Evolutionary conservation across 1,140 invertebrate genomes (phyloP).

Genomic region (Euschistus heros): DNA sequence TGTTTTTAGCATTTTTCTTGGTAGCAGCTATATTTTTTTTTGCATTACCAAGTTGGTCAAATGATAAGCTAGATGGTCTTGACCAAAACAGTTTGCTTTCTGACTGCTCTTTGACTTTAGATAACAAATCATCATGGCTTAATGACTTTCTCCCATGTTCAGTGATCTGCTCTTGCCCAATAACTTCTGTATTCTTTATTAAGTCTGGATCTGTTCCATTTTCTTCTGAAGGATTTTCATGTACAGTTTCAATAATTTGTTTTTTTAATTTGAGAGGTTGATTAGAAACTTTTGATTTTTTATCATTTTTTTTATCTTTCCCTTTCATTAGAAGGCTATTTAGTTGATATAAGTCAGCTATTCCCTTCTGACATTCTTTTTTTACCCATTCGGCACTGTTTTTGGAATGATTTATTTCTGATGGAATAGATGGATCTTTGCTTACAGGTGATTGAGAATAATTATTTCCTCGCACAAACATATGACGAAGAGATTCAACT

Average conservation of each 20-base stretch:
- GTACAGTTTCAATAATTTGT: slow-evolving; percentile 28
- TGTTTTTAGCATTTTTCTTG: not conserved
- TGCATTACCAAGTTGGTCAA: not conserved
- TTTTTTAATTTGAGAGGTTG: slow-evolving; percentile 22
- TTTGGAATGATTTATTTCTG: slow-evolving; percentile 26
- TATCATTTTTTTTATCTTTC: slow-evolving; percentile 23
- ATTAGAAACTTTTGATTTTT: slow-evolving; percentile 10
- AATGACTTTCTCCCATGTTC: slow-evolving; percentile 25
- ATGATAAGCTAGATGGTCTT: slow-evolving; percentile 8
- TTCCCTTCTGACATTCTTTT: slow-evolving; percentile 33
- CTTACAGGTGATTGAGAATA: not conserved
- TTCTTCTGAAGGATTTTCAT: slow-evolving; percentile 31
- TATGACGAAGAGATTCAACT: slow-evolving; percentile 45
- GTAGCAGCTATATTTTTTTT: not conserved
- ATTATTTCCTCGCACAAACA: slow-evolving; percentile 35
- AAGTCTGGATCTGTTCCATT: slow-evolving; percentile 5
- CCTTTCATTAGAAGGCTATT: slow-evolving; percentile 27
- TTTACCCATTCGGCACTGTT: slow-evolving; percentile 31
- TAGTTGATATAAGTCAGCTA: slow-evolving; percentile 33
- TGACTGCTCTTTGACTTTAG: slow-evolving; percentile 6
- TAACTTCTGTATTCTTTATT: not conserved
- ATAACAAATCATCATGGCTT: slow-evolving; percentile 32
- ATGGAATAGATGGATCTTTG: slow-evolving; percentile 26
- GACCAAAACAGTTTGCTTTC: not conserved
- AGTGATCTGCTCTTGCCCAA: not conserved